phyloP scores from a whole-genome alignment of 2,888 invertebrate species.

The Hylaea fasciaria region DNA sequence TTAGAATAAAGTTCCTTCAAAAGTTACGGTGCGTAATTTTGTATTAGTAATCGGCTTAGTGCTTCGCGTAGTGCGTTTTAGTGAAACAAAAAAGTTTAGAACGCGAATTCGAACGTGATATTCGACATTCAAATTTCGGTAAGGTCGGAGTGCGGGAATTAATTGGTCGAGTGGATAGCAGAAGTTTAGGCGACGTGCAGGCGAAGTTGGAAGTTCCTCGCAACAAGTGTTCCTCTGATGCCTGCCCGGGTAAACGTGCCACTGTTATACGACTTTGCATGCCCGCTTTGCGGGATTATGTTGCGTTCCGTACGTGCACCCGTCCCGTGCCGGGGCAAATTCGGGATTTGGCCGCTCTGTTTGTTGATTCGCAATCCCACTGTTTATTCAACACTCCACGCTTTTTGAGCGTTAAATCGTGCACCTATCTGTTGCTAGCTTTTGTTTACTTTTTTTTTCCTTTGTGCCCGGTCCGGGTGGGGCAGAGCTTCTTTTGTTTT shows the following conservation, averaged over 20 bases:
- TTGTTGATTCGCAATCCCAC: constrained; percentile 62
- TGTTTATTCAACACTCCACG: constrained; percentile 48
- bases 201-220: constrained; percentile 69
- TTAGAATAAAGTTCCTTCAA: constrained; percentile 56
- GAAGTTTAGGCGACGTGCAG: constrained; percentile 57
- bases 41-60: constrained; percentile 9
- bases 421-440: constrained; percentile 36
- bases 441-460: constrained; percentile 42
- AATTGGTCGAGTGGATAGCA: constrained; percentile 56
- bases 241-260: constrained; percentile 80
- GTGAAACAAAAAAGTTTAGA: constrained; percentile 37
- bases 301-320: constrained; percentile 53
- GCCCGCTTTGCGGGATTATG: constrained; percentile 73
- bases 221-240: constrained; percentile 83
- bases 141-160: constrained; percentile 48
- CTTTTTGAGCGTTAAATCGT: constrained; percentile 37
- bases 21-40: constrained; percentile 42
- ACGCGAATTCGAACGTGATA: constrained; percentile 48
- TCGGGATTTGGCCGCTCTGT: constrained; percentile 62
- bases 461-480: constrained; percentile 64
- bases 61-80: constrained; percentile 25
- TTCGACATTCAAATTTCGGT: constrained; percentile 50
- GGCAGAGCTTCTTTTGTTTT: constrained; percentile 82
- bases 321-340: constrained; percentile 50
- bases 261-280: constrained; percentile 80